Conservation (phyloP, 2,797 vertebrate genomes). For the Cichlasoma orientale region DNA sequence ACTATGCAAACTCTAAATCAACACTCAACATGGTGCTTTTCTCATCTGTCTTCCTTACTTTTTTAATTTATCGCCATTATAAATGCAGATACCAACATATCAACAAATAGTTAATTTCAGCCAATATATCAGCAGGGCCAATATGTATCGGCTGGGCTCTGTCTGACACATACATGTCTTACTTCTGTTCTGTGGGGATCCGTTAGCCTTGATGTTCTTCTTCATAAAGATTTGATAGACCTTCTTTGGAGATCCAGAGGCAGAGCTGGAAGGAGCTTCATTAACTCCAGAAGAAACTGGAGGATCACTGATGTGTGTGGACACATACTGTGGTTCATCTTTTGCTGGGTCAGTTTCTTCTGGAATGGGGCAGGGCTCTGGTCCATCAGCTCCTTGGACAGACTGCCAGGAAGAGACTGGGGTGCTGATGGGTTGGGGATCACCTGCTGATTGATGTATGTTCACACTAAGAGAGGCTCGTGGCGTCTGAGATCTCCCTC, state of each 20-base stretch:
- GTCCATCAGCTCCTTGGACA: not conserved
- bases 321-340: not conserved
- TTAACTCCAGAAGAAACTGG: constrained; percentile 7
- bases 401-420: not conserved
- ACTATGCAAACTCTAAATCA: too few relatives aligned
- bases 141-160: not conserved
- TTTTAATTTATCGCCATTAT: not conserved
- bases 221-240: constrained; percentile 64
- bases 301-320: not conserved
- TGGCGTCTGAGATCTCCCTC: constrained; percentile 32
- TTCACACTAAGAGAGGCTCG: constrained; percentile 15
- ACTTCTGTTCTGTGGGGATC: constrained; percentile 36
- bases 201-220: not conserved
- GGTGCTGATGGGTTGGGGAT: not conserved
- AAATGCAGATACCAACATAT: not conserved
- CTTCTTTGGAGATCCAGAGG: constrained; percentile 1
- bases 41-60: not conserved
- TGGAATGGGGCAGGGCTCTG: not conserved
- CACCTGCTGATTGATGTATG: not conserved
- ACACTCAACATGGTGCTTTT: not conserved
- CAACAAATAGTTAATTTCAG: not conserved
- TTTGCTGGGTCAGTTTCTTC: not conserved
- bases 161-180: constrained; percentile 7
- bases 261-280: not conserved
- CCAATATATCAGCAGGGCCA: not conserved